These are phyloP conservation scores for Aix galericulata DNA, from an alignment of 2,113 vertebrate genomes.

Conservation along the genomic window DNA sequence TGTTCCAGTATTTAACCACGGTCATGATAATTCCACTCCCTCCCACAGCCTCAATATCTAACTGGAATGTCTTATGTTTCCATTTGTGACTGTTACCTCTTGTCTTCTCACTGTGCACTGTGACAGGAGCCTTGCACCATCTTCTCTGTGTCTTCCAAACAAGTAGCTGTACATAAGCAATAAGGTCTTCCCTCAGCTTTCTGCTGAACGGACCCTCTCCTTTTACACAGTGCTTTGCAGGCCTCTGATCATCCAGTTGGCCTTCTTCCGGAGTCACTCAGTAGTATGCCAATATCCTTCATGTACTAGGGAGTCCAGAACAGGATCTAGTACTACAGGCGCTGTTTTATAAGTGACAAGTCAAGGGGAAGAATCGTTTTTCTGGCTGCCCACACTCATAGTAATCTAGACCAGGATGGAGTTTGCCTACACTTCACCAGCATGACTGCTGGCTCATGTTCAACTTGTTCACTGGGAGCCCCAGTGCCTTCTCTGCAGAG, in stretches of 20 bases:
- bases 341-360: not conserved
- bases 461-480: not conserved
- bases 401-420: not conserved
- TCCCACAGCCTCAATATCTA: accelerated
- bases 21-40: not conserved
- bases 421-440: not conserved
- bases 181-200: not conserved
- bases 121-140: not conserved
- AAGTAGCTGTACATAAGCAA: not conserved
- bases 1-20: not conserved
- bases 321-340: too few species aligned
- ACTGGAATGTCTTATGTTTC: not conserved
- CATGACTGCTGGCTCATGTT: not conserved
- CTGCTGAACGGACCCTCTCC: not conserved
- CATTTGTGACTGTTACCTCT: not conserved
- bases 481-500: not conserved
- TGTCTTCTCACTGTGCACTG: not conserved
- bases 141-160: not conserved
- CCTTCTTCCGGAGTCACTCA: not conserved
- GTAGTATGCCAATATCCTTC: not conserved
- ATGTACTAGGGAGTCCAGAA: not conserved
- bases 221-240: not conserved
- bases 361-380: not conserved
- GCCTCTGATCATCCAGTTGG: not conserved
- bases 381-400: not conserved